Percentiles rank a stretch among this genome's conserved stretches.
Evolutionary conservation across 2,797 vertebrate species (phyloP).

Genomic region (Phataginus tricuspis): DNA sequence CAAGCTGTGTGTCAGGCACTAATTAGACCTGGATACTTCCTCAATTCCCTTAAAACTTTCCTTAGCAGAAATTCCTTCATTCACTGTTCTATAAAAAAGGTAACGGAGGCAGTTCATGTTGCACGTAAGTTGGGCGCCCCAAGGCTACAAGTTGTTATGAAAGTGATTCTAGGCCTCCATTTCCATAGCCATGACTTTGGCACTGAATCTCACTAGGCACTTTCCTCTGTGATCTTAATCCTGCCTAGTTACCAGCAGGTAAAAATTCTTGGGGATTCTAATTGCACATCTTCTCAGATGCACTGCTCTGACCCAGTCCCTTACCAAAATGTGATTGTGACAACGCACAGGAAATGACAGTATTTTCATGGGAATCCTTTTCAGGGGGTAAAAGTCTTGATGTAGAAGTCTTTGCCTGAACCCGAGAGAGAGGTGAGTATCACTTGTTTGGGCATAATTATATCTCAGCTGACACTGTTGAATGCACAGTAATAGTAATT

Average conservation of each 20-base stretch:
- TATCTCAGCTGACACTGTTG: neutral
- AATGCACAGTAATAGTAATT: neutral
- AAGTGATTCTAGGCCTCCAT: neutral
- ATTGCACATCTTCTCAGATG: neutral
- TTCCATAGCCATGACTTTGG: neutral
- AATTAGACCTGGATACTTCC: neutral
- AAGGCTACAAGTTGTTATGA: neutral
- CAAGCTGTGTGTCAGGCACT: no score
- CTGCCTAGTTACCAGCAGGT: neutral
- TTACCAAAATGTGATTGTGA: neutral
- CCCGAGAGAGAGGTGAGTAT: neutral
- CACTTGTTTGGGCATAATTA: neutral
- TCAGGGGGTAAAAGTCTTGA: neutral
- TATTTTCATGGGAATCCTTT: neutral
- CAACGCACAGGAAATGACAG: neutral
- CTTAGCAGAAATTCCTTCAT: neutral
- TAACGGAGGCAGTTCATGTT: neutral
- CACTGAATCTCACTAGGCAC: neutral
- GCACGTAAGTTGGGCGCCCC: neutral
- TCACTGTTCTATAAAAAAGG: neutral
- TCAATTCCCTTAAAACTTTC: neutral
- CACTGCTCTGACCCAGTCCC: neutral
- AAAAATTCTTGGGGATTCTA: neutral
- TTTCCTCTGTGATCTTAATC: neutral
- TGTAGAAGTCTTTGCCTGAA: neutral